Base-by-base conservation (phyloP, 53 echinoderm and acorn worm genomes). In the Temnopleurus reevesii region DNA sequence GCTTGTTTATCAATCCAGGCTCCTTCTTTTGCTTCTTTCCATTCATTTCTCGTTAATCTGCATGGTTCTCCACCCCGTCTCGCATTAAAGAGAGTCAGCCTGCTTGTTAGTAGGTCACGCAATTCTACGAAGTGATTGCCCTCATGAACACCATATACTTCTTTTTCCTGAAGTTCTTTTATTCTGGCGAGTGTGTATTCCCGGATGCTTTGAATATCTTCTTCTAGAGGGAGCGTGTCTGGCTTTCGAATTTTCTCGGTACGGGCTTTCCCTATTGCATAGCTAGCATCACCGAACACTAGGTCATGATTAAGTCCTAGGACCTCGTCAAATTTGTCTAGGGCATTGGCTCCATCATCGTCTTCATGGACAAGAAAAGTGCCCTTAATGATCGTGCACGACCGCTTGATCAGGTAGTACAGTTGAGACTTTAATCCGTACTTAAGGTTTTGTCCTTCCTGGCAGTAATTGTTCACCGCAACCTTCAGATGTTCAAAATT, bases 271-370 rank as follows among this genome's bases (percentile, higher is more conserved):
- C 81, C 46, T 24, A 91, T 81, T 18, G 58, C 59, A 80, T 95
- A 93, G 8, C 61, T n/a, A 51, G 95, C 95, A 92, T 95, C 95
- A 6, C 90, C 93, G 86, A 92, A 92, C 27, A 92, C 54, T 41
- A 71, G 45, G 44, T 92, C 81, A 34, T 93, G 81, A 46, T 94
- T 94, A 4, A 94, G 56, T 47, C 90, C 89, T 1, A 92, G 91
- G 8, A 96, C 94, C 26, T 71, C 64, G 4, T 90, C 35, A 83
- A 96, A 96, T 45, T 91, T 96, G 81, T 96, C 94, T 33, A 96
- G 66, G 29, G 81, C 79, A 76, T 35, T 17, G 10, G 91, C 93
- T 59, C 4, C 64, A n/a, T 51, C 65, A 91, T 94, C 91, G 4
- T 83, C 44, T 15, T 63, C 92, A 27, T 86, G 77, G 24, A 79